A percentile compares a stretch with the other conserved stretches of the same genome.
Evolutionary conservation across 2,797 vertebrate genomes (phyloP).

Genomic region (Hippopotamyrus pictus): DNA sequence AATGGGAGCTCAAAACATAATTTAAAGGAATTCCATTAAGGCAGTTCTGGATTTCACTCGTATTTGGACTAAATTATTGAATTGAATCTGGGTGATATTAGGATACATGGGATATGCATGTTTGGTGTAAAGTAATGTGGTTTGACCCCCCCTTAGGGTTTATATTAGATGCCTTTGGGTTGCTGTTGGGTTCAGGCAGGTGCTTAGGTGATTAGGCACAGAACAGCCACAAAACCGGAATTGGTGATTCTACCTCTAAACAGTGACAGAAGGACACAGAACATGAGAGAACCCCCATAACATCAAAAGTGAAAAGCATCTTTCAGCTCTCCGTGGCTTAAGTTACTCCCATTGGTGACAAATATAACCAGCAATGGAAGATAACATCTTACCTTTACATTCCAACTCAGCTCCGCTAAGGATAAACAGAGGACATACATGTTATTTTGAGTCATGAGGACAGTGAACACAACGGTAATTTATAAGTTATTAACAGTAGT

Average conservation of each 20-base stretch:
- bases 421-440: slow-evolving; percentile 14
- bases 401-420: slow-evolving; percentile 45
- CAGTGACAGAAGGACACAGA: neutral
- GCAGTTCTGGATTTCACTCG: neutral
- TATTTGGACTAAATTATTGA: neutral
- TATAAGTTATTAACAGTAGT: slow-evolving; percentile 10
- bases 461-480: neutral
- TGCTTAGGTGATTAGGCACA: neutral
- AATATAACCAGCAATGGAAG: neutral
- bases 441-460: neutral
- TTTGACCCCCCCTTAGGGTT: neutral
- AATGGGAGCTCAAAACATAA: neutral
- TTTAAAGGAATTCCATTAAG: neutral
- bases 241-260: neutral
- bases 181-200: neutral
- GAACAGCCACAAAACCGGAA: neutral
- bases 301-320: neutral
- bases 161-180: neutral
- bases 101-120: neutral
- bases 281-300: neutral
- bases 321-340: neutral
- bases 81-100: neutral
- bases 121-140: neutral
- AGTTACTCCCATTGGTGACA: neutral
- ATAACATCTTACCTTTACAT: neutral